Base-by-base conservation (phyloP, 2,113 vertebrate species). In the Prinia subflava region DNA sequence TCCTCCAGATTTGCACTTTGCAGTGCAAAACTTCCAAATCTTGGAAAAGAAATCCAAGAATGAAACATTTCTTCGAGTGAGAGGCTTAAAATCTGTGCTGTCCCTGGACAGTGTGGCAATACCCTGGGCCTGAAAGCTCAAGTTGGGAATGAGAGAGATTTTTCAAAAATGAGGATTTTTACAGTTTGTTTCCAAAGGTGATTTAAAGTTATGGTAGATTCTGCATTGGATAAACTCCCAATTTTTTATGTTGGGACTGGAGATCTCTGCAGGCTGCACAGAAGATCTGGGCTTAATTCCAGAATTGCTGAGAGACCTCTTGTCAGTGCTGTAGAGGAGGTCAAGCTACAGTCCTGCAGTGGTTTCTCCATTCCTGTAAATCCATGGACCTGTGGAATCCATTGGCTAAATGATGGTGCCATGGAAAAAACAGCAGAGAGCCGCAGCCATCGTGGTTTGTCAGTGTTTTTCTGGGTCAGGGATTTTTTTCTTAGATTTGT, bases 401-500 rank as follows among this genome's bases (percentile, higher is more conserved):
- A 12, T 22, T 64, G 33, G 11, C 17, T 62, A 33, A 49, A 42
- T 53, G 55, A 12, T 21, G 14, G 31, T 14, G 31, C 16, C 64
- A 1, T 24, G 22, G 19, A 15, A 47, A 19, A 28, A 49, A 3
- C 20, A 59, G 39, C 5, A 25, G 52, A 59, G 53, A 52, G 10
- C 77, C n/a, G 13, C 12, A 55, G 60, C 47, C 7, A 1, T 62
- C 0, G 0, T 39, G 27, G 27, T 55, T 82, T 42, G 7, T 41
- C 33, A 2, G 25, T 41, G 30, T 1, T 10, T 68, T 63, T 56
- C 27, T 18, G 28, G 4, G 8, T 27, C 76, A 53, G 37, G 37
- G 23, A 9, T 63, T 39, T 59, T 33, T 27, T 18, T 21, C 22
- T 53, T 19, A 1, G 2, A 11, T 57, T 68, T 49, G 2, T 56